Conservation (phyloP, 2,113 vertebrate genomes). For the Solea solea region DNA sequence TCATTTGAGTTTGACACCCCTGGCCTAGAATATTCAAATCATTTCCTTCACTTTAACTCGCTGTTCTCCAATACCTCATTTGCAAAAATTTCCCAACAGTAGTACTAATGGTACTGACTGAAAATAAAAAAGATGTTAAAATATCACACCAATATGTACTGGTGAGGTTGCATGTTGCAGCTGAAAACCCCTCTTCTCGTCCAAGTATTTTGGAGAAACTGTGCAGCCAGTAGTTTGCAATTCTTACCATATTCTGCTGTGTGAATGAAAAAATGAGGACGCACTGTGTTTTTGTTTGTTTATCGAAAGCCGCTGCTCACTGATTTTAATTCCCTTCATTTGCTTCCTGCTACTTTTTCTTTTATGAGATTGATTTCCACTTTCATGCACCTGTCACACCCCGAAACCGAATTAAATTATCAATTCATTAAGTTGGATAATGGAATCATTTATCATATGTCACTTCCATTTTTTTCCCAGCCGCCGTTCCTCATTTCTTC, state of each 20-base stretch:
- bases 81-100: too few relatives aligned
- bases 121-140: too few relatives aligned
- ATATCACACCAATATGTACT: too few relatives aligned
- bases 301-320: constrained; percentile 15
- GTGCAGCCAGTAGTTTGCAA: too few relatives aligned
- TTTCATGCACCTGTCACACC: constrained; percentile 52
- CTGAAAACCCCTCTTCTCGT: too few relatives aligned
- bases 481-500: constrained; percentile 20
- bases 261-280: constrained; percentile 8
- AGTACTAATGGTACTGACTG: too few relatives aligned
- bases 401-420: constrained; percentile 60
- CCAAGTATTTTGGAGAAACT: too few relatives aligned
- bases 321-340: constrained; percentile 55
- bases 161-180: too few relatives aligned
- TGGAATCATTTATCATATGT: constrained; percentile 67
- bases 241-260: constrained; percentile 1
- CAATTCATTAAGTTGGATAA: constrained; percentile 68
- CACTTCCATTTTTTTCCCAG: constrained; percentile 50
- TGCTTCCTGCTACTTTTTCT: constrained; percentile 25
- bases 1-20: too few relatives aligned
- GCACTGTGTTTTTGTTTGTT: constrained; percentile 35
- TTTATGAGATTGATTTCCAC: constrained; percentile 34
- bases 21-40: too few relatives aligned
- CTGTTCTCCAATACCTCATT: too few relatives aligned
- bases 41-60: too few relatives aligned